These are phyloP conservation scores for Branchellion lobata DNA, from an alignment of 2,888 invertebrate species.

Conservation along the genomic window DNA sequence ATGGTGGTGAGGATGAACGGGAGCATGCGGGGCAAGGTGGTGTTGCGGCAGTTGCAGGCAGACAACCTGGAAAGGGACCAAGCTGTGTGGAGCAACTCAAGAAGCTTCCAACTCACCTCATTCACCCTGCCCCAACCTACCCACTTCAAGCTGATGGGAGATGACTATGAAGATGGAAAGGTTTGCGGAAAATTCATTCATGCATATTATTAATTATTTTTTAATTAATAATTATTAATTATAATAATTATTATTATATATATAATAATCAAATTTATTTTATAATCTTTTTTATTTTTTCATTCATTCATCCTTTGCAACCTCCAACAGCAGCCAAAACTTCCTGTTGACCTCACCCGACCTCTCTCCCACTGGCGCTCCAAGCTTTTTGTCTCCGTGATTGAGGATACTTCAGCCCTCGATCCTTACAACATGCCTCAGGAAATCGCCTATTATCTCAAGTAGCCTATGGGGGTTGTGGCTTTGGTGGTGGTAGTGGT, in stretches of 20 bases:
- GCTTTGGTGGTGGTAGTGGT: too few species aligned
- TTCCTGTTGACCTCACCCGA: neutral
- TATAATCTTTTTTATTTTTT: too few species aligned
- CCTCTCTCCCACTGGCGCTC: constrained; percentile 50
- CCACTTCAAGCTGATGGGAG: constrained; percentile 62
- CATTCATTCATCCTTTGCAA: too few species aligned
- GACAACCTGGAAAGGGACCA: neutral
- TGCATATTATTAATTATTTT: too few species aligned
- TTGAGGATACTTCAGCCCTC: constrained; percentile 73
- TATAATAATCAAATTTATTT: too few species aligned
- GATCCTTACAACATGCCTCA: constrained; percentile 71
- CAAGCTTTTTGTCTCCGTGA: constrained; percentile 72
- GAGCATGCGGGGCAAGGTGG: constrained; percentile 76
- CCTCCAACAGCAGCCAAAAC: too few species aligned
- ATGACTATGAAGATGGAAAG: constrained; percentile 36
- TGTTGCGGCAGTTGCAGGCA: constrained; percentile 64
- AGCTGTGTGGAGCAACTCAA: constrained; percentile 55
- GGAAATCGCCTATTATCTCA: constrained; percentile 63
- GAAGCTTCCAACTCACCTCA: constrained; percentile 72
- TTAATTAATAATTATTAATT: too few species aligned
- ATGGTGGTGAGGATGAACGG: constrained; percentile 79
- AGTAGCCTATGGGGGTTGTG: neutral
- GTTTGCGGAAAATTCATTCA: neutral
- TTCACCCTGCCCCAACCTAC: constrained; percentile 75
- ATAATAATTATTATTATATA: too few species aligned